phyloP scores from a whole-genome alignment of 2,113 vertebrate genomes.

The Gnathonemus echidnorhynchus region DNA sequence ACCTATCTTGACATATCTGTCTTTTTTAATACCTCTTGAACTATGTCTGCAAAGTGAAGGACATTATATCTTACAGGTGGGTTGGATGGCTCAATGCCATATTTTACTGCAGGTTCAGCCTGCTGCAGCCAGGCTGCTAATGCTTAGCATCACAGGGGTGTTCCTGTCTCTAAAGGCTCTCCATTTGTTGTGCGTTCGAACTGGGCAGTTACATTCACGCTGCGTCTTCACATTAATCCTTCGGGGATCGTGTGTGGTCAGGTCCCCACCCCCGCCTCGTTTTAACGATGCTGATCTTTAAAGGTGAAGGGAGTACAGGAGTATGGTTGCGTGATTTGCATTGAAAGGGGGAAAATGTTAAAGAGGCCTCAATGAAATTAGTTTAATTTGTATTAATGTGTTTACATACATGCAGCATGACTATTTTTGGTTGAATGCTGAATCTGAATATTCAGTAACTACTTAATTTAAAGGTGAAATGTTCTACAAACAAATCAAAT shows the following conservation, averaged over 20 bases:
- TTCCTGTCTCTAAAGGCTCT: not conserved
- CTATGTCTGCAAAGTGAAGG: slow-evolving; percentile 20
- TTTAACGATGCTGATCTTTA: not conserved
- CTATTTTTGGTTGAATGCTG: not conserved
- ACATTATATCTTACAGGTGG: slow-evolving; percentile 16
- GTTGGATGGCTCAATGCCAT: not conserved
- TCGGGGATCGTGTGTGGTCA: not conserved
- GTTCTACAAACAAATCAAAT: not conserved
- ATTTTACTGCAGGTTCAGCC: slow-evolving; percentile 2
- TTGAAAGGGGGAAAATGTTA: not conserved
- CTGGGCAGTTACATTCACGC: not conserved
- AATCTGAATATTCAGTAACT: not conserved
- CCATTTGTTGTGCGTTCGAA: not conserved
- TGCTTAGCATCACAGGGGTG: not conserved
- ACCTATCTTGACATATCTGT: slow-evolving; percentile 14
- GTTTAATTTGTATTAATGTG: not conserved
- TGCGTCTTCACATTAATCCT: not conserved
- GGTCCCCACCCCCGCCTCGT: not conserved
- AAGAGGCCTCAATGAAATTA: not conserved
- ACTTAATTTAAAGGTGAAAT: not conserved
- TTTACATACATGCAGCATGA: not conserved
- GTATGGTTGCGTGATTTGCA: not conserved
- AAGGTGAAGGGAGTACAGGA: not conserved
- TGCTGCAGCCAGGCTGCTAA: not conserved
- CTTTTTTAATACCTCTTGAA: slow-evolving; percentile 22